Evolutionary conservation across 2,888 invertebrate species (phyloP).

Genomic region (Xestia rhomboidea): DNA sequence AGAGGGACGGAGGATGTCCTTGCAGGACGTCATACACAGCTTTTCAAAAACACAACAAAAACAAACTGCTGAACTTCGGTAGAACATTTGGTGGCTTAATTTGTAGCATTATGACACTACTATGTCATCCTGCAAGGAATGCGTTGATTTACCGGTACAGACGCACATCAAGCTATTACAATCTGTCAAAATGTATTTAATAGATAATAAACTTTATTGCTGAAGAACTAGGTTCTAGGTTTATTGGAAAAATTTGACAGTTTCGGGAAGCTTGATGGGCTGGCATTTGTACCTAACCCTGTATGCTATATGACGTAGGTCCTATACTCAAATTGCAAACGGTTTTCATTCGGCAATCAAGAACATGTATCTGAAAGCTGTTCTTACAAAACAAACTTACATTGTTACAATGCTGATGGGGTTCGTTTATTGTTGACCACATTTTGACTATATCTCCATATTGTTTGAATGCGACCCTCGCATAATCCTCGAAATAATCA

Average conservation of each 20-base stretch:
- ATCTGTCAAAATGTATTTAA: too few relatives aligned
- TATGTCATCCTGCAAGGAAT: not conserved
- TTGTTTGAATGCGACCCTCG: conserved; percentile 89
- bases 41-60: too few relatives aligned
- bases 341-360: not conserved
- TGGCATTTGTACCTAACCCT: too few relatives aligned
- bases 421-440: conserved; percentile 95
- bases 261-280: too few relatives aligned
- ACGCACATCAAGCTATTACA: too few relatives aligned
- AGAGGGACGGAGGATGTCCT: too few relatives aligned
- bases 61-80: not conserved
- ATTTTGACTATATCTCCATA: conserved; percentile 92
- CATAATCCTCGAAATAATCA: conserved; percentile 90
- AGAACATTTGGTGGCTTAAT: not conserved
- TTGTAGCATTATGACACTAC: not conserved
- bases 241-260: too few relatives aligned
- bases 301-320: too few relatives aligned
- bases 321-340: not conserved
- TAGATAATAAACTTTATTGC: too few relatives aligned
- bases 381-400: conserved; percentile 67
- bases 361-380: not conserved
- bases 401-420: conserved; percentile 88
- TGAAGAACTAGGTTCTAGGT: too few relatives aligned
- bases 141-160: not conserved
- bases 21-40: too few relatives aligned